phyloP scores from a whole-genome alignment of 1,140 invertebrate genomes.

The Zophobas atratus region DNA sequence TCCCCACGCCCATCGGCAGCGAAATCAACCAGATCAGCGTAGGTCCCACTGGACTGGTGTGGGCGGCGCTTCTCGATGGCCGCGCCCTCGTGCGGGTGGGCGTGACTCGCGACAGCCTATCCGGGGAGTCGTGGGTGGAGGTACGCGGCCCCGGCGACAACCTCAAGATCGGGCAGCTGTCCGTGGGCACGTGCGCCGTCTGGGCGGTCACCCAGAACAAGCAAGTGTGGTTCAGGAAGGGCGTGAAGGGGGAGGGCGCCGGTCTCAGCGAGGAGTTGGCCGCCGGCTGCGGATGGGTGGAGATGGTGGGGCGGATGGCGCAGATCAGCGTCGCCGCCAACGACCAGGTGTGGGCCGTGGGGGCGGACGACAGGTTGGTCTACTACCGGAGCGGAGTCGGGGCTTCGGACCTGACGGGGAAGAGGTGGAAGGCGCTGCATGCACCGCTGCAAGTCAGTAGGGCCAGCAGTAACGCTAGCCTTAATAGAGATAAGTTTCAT shows the following conservation, averaged over 20 bases:
- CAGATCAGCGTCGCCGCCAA: slow-evolving; percentile 87
- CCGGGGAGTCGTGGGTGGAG: slow-evolving; percentile 85
- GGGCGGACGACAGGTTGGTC: slow-evolving; percentile 80
- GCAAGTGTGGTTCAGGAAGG: slow-evolving; percentile 92
- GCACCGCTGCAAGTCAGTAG: slow-evolving; percentile 84
- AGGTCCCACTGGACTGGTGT: slow-evolving; percentile 86
- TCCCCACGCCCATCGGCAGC: slow-evolving; percentile 80
- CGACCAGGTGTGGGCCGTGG: slow-evolving; percentile 86
- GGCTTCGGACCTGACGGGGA: slow-evolving; percentile 85
- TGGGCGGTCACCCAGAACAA: slow-evolving; percentile 90
- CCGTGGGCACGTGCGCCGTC: slow-evolving; percentile 87
- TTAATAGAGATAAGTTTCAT: slow-evolving; percentile 71
- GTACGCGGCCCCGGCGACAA: slow-evolving; percentile 81
- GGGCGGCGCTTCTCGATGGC: slow-evolving; percentile 88
- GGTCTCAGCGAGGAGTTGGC: slow-evolving; percentile 80
- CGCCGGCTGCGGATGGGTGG: slow-evolving; percentile 84
- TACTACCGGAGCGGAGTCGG: slow-evolving; percentile 87
- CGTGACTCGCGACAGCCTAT: slow-evolving; percentile 63
- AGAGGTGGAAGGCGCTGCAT: slow-evolving; percentile 86
- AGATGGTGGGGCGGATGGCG: slow-evolving; percentile 89
- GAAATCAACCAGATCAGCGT: slow-evolving; percentile 90
- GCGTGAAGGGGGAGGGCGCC: slow-evolving; percentile 81
- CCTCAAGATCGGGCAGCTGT: slow-evolving; percentile 81
- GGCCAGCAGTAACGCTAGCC: slow-evolving; percentile 80
- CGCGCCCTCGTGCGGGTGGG: slow-evolving; percentile 83